These are phyloP conservation scores for Drosophila rellima DNA, from an alignment of 2,888 invertebrate genomes.

Conservation along the genomic window DNA sequence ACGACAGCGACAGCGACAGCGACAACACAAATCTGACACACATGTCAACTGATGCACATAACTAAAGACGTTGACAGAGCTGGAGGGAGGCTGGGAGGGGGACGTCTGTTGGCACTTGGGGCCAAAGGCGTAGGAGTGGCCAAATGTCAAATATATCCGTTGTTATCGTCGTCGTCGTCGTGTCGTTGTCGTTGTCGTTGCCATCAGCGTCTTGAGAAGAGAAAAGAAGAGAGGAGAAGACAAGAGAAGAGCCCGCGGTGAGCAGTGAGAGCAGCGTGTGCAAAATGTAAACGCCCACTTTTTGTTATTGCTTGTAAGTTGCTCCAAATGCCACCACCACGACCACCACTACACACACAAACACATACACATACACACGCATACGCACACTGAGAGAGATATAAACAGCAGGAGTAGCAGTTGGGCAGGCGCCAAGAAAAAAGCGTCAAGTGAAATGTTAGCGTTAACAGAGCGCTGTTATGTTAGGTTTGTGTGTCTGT, in stretches of 20 bases:
- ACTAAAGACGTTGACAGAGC: conserved; percentile 25
- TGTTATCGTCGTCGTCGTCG: conserved; percentile 29
- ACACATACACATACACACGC: conserved; percentile 20
- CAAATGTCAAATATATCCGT: conserved; percentile 61
- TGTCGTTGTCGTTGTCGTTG: conserved; percentile 33
- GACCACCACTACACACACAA: conserved; percentile 21
- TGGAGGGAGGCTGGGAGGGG: conserved; percentile 15
- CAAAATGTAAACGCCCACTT: conserved; percentile 77
- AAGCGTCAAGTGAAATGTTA: conserved; percentile 43
- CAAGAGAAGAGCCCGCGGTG: conserved; percentile 52
- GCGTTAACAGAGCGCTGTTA: conserved; percentile 50
- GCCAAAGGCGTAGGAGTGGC: conserved; percentile 70
- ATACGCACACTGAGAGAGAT: conserved; percentile 8
- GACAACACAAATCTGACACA: conserved; percentile 50
- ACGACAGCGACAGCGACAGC: background rate
- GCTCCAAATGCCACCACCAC: conserved; percentile 50
- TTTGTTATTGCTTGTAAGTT: conserved; percentile 62
- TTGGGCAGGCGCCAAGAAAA: conserved; percentile 58
- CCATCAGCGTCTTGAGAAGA: conserved; percentile 55
- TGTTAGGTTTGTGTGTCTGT: conserved; percentile 49
- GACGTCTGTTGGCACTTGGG: conserved; percentile 5
- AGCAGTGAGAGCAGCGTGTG: conserved; percentile 57
- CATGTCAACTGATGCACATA: conserved; percentile 54
- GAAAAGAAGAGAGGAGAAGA: no score
- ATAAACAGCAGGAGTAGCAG: conserved; percentile 28